Percentiles rank a stretch among this genome's conserved stretches.
Conservation (phyloP, 2,113 vertebrate species). For the Plotosus lineatus region DNA sequence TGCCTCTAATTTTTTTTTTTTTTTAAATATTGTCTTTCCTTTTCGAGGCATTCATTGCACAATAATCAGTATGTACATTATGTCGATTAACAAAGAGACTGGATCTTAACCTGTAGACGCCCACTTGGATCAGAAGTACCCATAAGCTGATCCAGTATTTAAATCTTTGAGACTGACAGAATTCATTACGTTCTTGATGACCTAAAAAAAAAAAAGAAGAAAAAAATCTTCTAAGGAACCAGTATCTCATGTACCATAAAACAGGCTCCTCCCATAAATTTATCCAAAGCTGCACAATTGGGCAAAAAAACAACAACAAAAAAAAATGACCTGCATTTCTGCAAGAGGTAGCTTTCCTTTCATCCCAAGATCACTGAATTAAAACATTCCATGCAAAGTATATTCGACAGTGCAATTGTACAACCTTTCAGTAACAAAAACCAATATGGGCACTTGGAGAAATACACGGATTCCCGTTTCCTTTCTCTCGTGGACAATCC, state of each 20-base stretch:
- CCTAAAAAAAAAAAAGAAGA: not conserved
- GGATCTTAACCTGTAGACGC: conserved; percentile 15
- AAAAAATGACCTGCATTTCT: conserved; percentile 37
- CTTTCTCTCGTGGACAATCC: not conserved
- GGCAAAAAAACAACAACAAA: too few relatives aligned
- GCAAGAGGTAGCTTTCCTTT: conserved; percentile 41
- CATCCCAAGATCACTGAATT: not conserved
- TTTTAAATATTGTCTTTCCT: not conserved
- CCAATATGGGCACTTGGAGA: conserved; percentile 39
- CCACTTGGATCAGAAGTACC: conserved; percentile 4
- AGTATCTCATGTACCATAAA: conserved; percentile 9
- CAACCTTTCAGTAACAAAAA: not conserved
- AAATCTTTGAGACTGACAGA: conserved; percentile 10
- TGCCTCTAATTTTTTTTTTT: conserved; percentile 13
- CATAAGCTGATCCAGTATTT: conserved; percentile 20
- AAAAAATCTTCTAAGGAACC: not conserved
- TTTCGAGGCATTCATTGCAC: conserved; percentile 36
- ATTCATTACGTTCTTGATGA: conserved; percentile 6
- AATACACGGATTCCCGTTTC: conserved; percentile 9
- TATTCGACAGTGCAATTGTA: not conserved
- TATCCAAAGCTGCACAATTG: conserved; percentile 8
- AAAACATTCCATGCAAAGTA: conserved; percentile 20
- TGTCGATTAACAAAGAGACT: not conserved
- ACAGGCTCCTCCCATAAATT: not conserved
- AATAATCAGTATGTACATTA: not conserved